Base-by-base conservation (phyloP, 1,140 invertebrate species). In the Papilio dardanus region DNA sequence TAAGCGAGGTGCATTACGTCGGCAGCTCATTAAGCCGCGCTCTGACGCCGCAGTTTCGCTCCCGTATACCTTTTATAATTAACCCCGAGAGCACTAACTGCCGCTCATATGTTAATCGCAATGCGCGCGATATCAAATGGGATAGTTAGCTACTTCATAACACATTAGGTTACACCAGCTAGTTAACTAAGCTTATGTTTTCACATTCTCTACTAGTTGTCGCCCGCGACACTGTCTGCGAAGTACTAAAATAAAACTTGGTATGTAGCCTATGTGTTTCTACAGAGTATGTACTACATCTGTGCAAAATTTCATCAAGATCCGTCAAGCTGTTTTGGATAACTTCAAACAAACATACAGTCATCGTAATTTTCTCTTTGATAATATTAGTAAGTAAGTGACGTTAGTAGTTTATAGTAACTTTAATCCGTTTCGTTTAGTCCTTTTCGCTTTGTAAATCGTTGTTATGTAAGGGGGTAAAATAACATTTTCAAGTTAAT, bases 1-100 rank as follows among this genome's bases (percentile, higher is more conserved):
- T 24, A 54, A 24, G 21, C 10, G 50, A 54, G 50, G 24, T 58
- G 54, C 54, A 28, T 58, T 58, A 58, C 8, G 2, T 24, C 10
- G 21, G 21, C 8, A 21, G 8, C 54, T 58, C 24, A 28, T 58
- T 28, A 28, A 21, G 54, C 21, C 21, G 8, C 42, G 54, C 54
- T 28, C 54, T 58, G 24, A 58, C 24, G 54, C 54, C 54, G 54
- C 54, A 58, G 54, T 58, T 58, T 58, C 54, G 30, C 24, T 58
- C 24, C 21, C 24, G 30, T 24, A 58, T 28, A 58, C 21, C 54
- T 58, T 54, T 54, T 30, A 58, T 58, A 58, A 58, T 58, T 58
- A 58, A 14, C 54, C 21, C 54, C 24, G 54, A 58, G 54, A 58
- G 54, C 54, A 24, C 8, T 58, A 58, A 58, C 54, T 58, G 24